phyloP scores from a whole-genome alignment of 2,888 invertebrate genomes.

The Amblyteles armatorius region DNA sequence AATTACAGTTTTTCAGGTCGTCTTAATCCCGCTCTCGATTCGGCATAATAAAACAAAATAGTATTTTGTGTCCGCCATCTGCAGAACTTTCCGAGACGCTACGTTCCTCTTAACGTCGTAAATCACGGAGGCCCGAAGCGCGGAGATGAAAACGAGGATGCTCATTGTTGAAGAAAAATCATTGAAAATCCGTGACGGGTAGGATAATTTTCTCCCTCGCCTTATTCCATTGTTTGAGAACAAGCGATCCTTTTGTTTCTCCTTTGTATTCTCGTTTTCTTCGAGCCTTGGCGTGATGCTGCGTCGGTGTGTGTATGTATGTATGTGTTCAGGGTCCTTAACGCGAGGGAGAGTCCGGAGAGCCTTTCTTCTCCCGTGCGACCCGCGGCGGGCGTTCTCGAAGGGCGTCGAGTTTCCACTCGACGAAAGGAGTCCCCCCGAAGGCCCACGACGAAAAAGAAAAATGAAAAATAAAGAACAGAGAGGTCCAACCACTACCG shows the following conservation, averaged over 20 bases:
- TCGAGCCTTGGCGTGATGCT: constrained; percentile 27
- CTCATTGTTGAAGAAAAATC: constrained; percentile 22
- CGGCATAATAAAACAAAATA: neutral
- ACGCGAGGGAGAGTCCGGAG: neutral
- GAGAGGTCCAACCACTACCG: neutral
- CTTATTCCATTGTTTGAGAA: constrained; percentile 37
- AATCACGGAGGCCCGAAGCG: constrained; percentile 12
- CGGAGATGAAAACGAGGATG: constrained; percentile 9
- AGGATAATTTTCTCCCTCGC: constrained; percentile 32
- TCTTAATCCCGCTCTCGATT: too few species aligned
- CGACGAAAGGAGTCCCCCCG: constrained; percentile 33
- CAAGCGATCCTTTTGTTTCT: constrained; percentile 39
- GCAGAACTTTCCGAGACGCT: neutral
- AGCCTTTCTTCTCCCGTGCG: constrained; percentile 16
- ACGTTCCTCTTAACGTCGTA: neutral
- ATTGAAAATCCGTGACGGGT: constrained; percentile 44
- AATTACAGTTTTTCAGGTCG: too few species aligned
- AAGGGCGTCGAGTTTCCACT: constrained; percentile 54
- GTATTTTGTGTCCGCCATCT: constrained; percentile 17
- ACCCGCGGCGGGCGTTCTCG: constrained; percentile 40
- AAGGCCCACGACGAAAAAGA: constrained; percentile 9
- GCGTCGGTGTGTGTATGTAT: constrained; percentile 1
- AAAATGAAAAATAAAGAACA: neutral
- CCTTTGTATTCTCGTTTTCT: constrained; percentile 28
- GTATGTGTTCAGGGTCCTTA: constrained; percentile 17